Evolutionary conservation across 1,140 invertebrate species (phyloP).

Genomic region (Dendrolimus punctatus): DNA sequence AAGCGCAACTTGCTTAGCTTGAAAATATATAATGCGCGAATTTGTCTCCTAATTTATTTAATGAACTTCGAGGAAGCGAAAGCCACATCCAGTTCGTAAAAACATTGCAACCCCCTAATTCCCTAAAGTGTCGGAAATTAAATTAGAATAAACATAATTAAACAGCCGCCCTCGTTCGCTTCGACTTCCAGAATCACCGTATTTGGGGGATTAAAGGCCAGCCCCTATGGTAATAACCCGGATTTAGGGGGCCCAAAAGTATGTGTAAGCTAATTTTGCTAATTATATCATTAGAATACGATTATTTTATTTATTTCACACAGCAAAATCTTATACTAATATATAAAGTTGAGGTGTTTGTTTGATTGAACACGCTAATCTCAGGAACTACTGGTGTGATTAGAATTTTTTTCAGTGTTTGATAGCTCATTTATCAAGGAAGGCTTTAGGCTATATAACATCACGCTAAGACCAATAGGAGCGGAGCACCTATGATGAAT

Average conservation of each 20-base stretch:
- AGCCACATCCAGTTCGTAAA: slow-evolving; percentile 1
- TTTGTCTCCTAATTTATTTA: no score
- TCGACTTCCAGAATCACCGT: slow-evolving; percentile 35
- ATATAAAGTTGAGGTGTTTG: no score
- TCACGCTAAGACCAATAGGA: no score
- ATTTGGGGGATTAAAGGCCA: slow-evolving; percentile 25
- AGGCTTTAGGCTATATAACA: no score
- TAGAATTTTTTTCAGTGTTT: no score
- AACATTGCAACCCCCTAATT: slow-evolving; percentile 6
- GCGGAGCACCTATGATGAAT: no score
- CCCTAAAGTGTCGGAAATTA: slow-evolving; percentile 32
- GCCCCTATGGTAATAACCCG: slow-evolving; percentile 23
- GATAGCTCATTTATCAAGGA: no score
- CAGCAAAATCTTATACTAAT: no score
- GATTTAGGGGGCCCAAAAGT: slow-evolving; percentile 19
- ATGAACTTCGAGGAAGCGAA: slow-evolving; percentile 2
- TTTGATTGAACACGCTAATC: no score
- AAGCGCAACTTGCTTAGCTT: no score
- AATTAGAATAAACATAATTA: slow-evolving; percentile 51
- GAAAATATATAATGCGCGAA: no score
- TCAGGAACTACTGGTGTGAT: no score
- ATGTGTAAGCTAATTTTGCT: slow-evolving; percentile 21
- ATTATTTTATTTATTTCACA: slow-evolving; percentile 6
- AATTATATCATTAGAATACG: slow-evolving; percentile 29
- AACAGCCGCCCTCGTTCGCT: slow-evolving; percentile 33